These are phyloP conservation scores for Zosterops japonicus DNA, from an alignment of 2,113 vertebrate genomes.

Conservation along the genomic window DNA sequence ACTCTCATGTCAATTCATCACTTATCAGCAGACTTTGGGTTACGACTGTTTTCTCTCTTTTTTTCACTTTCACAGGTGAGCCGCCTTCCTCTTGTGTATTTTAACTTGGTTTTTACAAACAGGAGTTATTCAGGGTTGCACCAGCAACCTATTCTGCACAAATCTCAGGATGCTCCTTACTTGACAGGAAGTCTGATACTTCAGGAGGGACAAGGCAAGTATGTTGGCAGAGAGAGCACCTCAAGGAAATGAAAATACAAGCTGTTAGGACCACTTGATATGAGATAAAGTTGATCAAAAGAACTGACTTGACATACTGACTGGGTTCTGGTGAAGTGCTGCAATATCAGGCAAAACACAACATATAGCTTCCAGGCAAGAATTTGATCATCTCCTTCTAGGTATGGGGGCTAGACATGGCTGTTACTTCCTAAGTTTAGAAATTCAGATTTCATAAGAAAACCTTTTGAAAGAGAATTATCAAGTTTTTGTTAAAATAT, in stretches of 20 bases:
- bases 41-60: neutral
- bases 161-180: neutral
- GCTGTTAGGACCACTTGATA: neutral
- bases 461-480: neutral
- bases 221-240: neutral
- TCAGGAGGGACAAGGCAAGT: neutral
- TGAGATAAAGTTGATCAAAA: neutral
- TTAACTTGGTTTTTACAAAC: neutral
- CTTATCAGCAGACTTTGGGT: neutral
- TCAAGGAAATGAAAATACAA: neutral
- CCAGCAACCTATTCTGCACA: neutral
- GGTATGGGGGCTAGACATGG: rapidly evolving
- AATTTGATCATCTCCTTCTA: neutral
- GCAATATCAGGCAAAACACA: neutral
- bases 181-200: neutral
- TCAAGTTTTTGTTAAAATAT: neutral
- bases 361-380: neutral
- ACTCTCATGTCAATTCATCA: neutral
- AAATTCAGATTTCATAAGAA: neutral
- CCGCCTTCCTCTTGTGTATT: neutral
- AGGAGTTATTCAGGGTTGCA: neutral
- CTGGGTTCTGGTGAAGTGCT: neutral
- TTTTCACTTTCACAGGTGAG: neutral
- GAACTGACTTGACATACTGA: neutral
- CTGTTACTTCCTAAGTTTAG: neutral